phyloP scores from a whole-genome alignment of 2,888 invertebrate species.

The Temnothorax ravouxi region DNA sequence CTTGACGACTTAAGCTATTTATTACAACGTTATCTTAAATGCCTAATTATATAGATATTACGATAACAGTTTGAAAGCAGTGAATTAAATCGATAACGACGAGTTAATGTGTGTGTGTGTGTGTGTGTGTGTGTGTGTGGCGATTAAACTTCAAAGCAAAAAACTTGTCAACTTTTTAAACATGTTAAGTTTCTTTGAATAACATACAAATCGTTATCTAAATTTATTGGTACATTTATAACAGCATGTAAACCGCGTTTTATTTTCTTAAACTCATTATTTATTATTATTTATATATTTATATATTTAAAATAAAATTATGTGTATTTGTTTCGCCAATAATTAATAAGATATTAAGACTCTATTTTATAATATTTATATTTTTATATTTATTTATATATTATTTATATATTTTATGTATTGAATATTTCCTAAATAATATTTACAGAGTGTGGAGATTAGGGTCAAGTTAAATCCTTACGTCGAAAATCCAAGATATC shows the following conservation, averaged over 20 bases:
- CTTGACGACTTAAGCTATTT: conserved; percentile 27
- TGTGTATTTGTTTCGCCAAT: too few species aligned
- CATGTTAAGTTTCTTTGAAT: neutral
- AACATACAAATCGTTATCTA: neutral
- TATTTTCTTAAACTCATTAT: neutral
- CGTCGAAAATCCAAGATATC: neutral
- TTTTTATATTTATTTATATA: too few species aligned
- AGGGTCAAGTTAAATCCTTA: neutral
- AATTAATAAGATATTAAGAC: too few species aligned
- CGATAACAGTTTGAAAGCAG: conserved; percentile 56
- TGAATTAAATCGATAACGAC: conserved; percentile 60
- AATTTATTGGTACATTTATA: neutral
- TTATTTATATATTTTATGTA: neutral
- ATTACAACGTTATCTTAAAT: conserved; percentile 44
- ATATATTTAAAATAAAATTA: too few species aligned
- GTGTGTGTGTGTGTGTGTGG: too few species aligned
- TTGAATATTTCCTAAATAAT: neutral
- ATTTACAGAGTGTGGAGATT: neutral
- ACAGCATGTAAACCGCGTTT: neutral
- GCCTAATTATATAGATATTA: conserved; percentile 28
- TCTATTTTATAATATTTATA: too few species aligned
- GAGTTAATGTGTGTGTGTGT: too few species aligned
- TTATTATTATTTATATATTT: neutral
- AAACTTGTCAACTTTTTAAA: neutral
- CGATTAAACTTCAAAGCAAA: conserved; percentile 37